Evolutionary conservation across 2,113 vertebrate genomes (phyloP), one percentile per base, ranked within the genome.

Genomic region (Acanthochromis polyacanthus): DNA sequence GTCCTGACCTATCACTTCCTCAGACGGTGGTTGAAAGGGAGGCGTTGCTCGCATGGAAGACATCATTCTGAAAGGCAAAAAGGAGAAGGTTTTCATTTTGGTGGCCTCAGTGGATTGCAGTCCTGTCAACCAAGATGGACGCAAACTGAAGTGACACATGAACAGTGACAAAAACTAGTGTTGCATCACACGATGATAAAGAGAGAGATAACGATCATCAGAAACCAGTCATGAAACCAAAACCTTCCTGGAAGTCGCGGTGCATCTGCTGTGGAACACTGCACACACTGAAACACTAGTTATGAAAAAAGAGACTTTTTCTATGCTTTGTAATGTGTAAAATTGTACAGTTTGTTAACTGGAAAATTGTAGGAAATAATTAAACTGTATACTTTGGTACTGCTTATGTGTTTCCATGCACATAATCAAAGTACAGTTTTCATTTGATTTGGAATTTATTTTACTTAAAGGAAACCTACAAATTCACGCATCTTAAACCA

Each of bases 11-110:
- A 95, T 94, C 66, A 88, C 90, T 88, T 97, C 96, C 95, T 97
- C 97, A 66, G 95, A 85, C 75, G 90, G 89, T 84, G 94, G 93
- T 75, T 95, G 95, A 92, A 97, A 97, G 79, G 96, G 96, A 97
- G 96, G 97, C 88, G 97, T 95, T 91, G 96, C 94, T 93, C 94
- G 95, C 94, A 97, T 96, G 95, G 97, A 98, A 96, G 97, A 98
- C 97, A 98, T 98, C 96, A 96, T 97, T 96, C 97, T 98, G 88
- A 11, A 20, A 55, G 40, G 20, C 43, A 88, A 87, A 43, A 64
- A 8, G 64, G 22, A 16, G 53, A 14, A 3, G 17, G 38, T 19
- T 58, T 48, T 8, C 16, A 17, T 40, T 65, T 51, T 40, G 8
- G 30, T 12, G 15, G n/a, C 1, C 28, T 36, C 0, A 2, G 17